phyloP scores from a whole-genome alignment of 2,113 vertebrate species.

The Leiothrix lutea region DNA sequence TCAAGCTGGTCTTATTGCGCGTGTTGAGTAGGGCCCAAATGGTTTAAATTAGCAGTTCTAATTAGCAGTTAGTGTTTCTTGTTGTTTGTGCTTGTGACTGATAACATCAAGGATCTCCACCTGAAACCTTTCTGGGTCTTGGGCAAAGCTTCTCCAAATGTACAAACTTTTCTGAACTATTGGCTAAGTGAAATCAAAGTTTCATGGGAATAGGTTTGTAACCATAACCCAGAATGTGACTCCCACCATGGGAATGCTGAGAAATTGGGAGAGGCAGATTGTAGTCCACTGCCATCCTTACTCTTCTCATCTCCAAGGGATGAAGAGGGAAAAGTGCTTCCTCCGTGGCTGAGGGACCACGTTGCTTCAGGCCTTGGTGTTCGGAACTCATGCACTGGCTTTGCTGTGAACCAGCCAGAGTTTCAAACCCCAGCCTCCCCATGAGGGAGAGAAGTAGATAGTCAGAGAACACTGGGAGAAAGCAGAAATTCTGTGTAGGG shows the following conservation, averaged over 20 bases:
- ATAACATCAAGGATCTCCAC: neutral
- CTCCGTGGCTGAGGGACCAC: fast-evolving
- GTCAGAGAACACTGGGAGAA: neutral
- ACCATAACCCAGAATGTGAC: neutral
- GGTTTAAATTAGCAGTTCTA: neutral
- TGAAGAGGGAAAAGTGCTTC: neutral
- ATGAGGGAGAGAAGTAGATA: neutral
- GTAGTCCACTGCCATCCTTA: neutral
- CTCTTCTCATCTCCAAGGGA: neutral
- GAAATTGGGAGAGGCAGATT: neutral
- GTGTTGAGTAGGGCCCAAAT: neutral
- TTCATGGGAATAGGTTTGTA: neutral
- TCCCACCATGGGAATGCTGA: neutral
- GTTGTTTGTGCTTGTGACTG: neutral
- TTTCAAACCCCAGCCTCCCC: neutral
- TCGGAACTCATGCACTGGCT: neutral
- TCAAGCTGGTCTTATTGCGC: neutral
- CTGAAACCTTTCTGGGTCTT: neutral
- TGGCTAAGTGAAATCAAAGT: neutral
- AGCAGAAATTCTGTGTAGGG: neutral
- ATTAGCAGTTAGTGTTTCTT: no score
- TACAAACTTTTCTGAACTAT: neutral
- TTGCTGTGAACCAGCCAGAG: neutral
- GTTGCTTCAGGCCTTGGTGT: neutral
- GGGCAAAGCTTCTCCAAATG: neutral